Evolutionary conservation across 1,140 invertebrate species (phyloP).

Genomic region (Melipona quadrifasciata): DNA sequence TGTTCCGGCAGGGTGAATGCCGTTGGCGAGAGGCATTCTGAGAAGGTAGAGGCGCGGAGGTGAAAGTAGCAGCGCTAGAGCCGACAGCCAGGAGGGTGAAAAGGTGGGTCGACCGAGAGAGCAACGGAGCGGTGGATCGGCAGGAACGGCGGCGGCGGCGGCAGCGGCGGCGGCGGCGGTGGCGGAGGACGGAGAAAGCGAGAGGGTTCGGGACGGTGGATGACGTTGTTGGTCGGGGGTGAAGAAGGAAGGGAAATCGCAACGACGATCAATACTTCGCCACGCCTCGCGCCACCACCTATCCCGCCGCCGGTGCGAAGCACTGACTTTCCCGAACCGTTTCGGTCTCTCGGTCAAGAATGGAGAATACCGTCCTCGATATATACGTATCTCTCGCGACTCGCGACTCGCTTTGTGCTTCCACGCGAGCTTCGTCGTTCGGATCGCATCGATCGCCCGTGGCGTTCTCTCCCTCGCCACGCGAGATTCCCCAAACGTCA

Average conservation of each 20-base stretch:
- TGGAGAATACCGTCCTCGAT: background rate
- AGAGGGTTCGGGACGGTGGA: slow-evolving; percentile 72
- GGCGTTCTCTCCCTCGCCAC: too few species aligned
- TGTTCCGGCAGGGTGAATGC: slow-evolving; percentile 42
- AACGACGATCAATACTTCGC: slow-evolving; percentile 78
- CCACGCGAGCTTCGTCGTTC: background rate
- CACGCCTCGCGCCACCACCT: slow-evolving; percentile 77
- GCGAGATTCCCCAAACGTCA: too few species aligned
- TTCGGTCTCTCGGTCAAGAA: slow-evolving; percentile 41
- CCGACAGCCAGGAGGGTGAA: slow-evolving; percentile 46
- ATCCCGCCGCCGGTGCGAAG: slow-evolving; percentile 68
- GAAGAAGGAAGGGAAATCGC: slow-evolving; percentile 74
- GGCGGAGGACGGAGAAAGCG: slow-evolving; percentile 48
- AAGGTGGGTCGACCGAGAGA: slow-evolving; percentile 32
- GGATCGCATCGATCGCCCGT: background rate
- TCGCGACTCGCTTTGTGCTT: background rate
- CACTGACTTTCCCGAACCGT: slow-evolving; percentile 68
- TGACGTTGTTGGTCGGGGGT: slow-evolving; percentile 74
- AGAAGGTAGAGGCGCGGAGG: slow-evolving; percentile 46
- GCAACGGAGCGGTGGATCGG: slow-evolving; percentile 3
- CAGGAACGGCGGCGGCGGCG: background rate
- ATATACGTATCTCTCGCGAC: background rate
- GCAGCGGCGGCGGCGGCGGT: background rate
- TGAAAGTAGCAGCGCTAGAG: slow-evolving; percentile 50
- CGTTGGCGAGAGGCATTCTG: slow-evolving; percentile 26